phyloP scores from a whole-genome alignment of 2,113 vertebrate genomes.

The Hirundichthys speculiger region DNA sequence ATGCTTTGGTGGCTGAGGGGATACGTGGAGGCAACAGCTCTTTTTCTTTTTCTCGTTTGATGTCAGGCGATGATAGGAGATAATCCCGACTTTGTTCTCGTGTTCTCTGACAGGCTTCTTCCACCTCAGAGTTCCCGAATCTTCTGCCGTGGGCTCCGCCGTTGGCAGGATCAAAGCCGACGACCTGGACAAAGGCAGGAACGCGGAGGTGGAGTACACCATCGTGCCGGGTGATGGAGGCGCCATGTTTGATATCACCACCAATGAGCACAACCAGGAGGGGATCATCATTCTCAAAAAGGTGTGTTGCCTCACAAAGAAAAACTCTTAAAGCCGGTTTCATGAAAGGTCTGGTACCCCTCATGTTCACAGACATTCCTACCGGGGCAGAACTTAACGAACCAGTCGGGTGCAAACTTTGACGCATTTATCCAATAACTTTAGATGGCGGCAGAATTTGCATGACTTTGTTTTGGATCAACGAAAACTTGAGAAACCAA shows the following conservation, averaged over 20 bases:
- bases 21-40: constrained; percentile 21
- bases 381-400: too few species aligned
- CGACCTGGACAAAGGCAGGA: constrained; percentile 92
- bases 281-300: constrained; percentile 93
- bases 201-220: constrained; percentile 95
- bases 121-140: constrained; percentile 93
- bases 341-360: background rate
- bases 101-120: constrained; percentile 87
- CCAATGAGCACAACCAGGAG: constrained; percentile 94
- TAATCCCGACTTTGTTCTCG: constrained; percentile 5
- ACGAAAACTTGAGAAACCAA: too few species aligned
- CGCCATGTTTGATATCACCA: constrained; percentile 93
- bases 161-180: constrained; percentile 96
- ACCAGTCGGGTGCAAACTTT: too few species aligned
- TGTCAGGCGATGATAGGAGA: constrained; percentile 36
- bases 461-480: too few species aligned
- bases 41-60: background rate
- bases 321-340: background rate
- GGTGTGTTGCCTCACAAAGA: constrained; percentile 72
- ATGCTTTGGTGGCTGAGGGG: constrained; percentile 3
- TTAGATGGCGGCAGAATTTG: too few species aligned
- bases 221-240: constrained; percentile 97
- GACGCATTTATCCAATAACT: too few species aligned
- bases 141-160: constrained; percentile 88
- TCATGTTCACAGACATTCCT: too few species aligned